Conservation (phyloP, 2,797 vertebrate species). For the Microctenopoma steveboyesi region DNA sequence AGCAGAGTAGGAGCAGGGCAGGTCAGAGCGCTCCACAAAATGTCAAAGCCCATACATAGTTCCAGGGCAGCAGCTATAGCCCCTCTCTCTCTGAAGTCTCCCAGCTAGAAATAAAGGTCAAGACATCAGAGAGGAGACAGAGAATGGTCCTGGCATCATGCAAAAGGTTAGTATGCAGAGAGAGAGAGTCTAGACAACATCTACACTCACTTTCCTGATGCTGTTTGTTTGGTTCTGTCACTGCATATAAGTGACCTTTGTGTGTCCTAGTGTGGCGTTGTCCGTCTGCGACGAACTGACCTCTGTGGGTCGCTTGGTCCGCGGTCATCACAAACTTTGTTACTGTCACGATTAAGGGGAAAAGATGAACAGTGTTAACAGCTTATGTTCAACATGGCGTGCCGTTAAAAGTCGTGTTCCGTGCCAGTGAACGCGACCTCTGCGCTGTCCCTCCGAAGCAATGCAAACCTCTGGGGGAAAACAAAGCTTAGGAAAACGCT, state of each 20-base stretch:
- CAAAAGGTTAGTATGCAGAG: constrained; percentile 59
- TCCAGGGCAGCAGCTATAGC: constrained; percentile 29
- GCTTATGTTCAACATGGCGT: background rate
- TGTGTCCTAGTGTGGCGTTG: constrained; percentile 30
- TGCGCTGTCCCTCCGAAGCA: constrained; percentile 43
- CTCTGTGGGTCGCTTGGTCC: constrained; percentile 4
- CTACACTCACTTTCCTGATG: background rate
- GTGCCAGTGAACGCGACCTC: constrained; percentile 50
- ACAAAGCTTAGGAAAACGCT: constrained; percentile 50
- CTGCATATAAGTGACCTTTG: constrained; percentile 23
- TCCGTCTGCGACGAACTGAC: constrained; percentile 6
- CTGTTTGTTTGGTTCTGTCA: constrained; percentile 31
- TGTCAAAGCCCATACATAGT: constrained; percentile 71
- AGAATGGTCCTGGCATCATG: constrained; percentile 48
- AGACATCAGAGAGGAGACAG: constrained; percentile 51
- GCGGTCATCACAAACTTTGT: background rate
- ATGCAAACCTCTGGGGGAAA: constrained; percentile 59
- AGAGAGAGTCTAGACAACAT: constrained; percentile 19
- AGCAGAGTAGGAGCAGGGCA: constrained; percentile 48
- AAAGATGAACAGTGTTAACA: background rate
- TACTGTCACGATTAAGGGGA: background rate
- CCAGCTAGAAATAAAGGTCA: constrained; percentile 71
- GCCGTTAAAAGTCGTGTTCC: constrained; percentile 4
- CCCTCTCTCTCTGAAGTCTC: constrained; percentile 29
- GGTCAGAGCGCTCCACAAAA: constrained; percentile 67